phyloP scores from a whole-genome alignment of 2,888 invertebrate species.

The Pseudanteris insignis region DNA sequence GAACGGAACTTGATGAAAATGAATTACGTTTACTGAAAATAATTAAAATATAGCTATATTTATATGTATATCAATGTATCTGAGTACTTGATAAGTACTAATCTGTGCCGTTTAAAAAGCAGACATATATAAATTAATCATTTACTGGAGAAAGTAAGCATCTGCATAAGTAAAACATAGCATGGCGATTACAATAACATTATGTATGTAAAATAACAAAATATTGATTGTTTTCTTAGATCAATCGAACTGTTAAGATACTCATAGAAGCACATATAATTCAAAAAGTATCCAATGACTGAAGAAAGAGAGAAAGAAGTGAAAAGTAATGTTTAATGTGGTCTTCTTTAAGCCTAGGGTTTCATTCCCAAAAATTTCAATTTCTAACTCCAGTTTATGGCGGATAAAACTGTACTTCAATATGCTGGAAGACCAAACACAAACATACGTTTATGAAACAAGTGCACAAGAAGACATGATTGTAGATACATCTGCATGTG shows the following conservation, averaged over 20 bases:
- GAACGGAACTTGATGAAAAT: too few species aligned
- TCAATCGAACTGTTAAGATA: conserved; percentile 45
- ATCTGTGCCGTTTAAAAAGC: conserved; percentile 45
- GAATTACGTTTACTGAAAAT: conserved; percentile 58
- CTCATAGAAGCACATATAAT: conserved; percentile 45
- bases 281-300: conserved; percentile 16
- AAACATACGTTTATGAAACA: too few species aligned
- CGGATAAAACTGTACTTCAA: conserved; percentile 53
- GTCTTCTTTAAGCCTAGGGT: conserved; percentile 28
- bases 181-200: conserved; percentile 47
- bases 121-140: too few species aligned
- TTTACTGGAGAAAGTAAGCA: too few species aligned
- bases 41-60: conserved; percentile 7
- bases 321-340: conserved; percentile 14
- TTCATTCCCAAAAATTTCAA: conserved; percentile 43
- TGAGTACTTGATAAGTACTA: conserved; percentile 48
- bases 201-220: conserved; percentile 48
- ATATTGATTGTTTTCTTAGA: conserved; percentile 49
- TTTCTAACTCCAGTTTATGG: conserved; percentile 48
- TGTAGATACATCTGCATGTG: too few species aligned
- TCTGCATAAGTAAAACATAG: too few species aligned
- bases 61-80: conserved; percentile 37
- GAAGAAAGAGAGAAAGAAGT: conserved; percentile 24
- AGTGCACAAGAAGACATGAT: too few species aligned
- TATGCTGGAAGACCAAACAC: conserved; percentile 52